Percentiles rank a stretch among this genome's conserved stretches.
Conservation (phyloP, 2,888 invertebrate species). For the Ceriagrion tenellum region DNA sequence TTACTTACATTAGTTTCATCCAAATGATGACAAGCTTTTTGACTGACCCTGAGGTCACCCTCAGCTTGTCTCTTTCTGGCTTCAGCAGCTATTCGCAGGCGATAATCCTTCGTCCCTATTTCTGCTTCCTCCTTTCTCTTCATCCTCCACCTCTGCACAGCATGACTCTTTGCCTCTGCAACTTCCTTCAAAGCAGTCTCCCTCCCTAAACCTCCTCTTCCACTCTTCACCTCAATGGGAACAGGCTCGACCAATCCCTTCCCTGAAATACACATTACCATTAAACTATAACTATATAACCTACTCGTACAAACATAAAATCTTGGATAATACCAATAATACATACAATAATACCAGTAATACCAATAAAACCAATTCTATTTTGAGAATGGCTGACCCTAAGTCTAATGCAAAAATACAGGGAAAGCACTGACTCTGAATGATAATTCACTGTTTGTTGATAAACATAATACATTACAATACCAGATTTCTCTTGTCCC, state of each 20-base stretch:
- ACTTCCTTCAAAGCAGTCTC: constrained; percentile 78
- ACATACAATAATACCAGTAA: too few relatives aligned
- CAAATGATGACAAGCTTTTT: constrained; percentile 81
- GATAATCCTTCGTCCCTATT: constrained; percentile 78
- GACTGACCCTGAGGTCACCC: constrained; percentile 78
- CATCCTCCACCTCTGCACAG: background rate
- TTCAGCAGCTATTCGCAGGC: constrained; percentile 79
- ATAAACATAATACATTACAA: too few relatives aligned
- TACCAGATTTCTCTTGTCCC: too few relatives aligned
- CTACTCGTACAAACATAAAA: too few relatives aligned
- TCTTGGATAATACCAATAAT: too few relatives aligned
- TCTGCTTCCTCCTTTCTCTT: constrained; percentile 23
- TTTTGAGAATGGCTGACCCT: too few relatives aligned
- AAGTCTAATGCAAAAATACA: too few relatives aligned
- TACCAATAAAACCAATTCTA: too few relatives aligned
- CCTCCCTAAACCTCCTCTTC: constrained; percentile 84
- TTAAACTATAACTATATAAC: too few relatives aligned
- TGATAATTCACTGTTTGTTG: too few relatives aligned
- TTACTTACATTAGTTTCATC: constrained; percentile 79
- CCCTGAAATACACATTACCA: constrained; percentile 12
- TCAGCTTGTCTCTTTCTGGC: constrained; percentile 78
- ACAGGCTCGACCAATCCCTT: constrained; percentile 83
- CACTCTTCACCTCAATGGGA: constrained; percentile 82
- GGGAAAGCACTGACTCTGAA: too few relatives aligned
- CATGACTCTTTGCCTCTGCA: constrained; percentile 70